These are phyloP conservation scores for Heterotis niloticus DNA, from an alignment of 2,113 vertebrate species.

Conservation along the genomic window DNA sequence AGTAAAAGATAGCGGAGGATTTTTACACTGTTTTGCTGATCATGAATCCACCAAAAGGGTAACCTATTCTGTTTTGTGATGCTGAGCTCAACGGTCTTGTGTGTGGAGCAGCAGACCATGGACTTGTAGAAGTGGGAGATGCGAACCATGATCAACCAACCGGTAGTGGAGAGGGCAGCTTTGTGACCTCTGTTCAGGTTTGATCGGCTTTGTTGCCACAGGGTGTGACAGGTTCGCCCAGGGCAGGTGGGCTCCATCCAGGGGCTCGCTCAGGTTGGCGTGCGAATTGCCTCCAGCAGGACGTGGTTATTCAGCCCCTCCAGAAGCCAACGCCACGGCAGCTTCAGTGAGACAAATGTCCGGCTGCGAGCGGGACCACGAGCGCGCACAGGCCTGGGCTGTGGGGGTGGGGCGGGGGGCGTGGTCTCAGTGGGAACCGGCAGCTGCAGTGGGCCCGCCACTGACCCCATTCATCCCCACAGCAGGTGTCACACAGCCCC, in stretches of 20 bases:
- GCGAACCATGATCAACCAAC: no score
- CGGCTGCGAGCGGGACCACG: slow-evolving; percentile 15
- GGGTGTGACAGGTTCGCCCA: no score
- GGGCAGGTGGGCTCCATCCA: no score
- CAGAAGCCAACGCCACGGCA: no score
- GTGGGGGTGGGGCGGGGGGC: slow-evolving; percentile 25
- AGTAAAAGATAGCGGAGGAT: not conserved
- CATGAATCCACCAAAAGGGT: not conserved
- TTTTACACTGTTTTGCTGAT: not conserved
- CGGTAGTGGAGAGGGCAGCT: no score
- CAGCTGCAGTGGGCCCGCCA: slow-evolving; percentile 64
- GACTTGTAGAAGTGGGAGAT: not conserved
- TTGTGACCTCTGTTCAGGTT: no score
- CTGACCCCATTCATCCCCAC: slow-evolving; percentile 69
- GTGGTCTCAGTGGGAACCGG: slow-evolving; percentile 61
- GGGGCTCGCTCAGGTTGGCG: no score
- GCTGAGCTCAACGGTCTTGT: not conserved
- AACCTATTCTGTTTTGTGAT: no score
- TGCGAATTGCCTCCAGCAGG: no score
- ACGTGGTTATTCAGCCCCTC: no score
- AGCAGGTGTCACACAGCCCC: slow-evolving; percentile 58
- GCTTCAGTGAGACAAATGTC: not conserved
- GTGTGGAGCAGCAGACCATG: not conserved
- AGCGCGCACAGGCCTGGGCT: slow-evolving; percentile 25
- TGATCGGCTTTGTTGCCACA: no score